Evolutionary conservation across 1,140 invertebrate genomes (phyloP).

Genomic region (Calephelis nemesis): DNA sequence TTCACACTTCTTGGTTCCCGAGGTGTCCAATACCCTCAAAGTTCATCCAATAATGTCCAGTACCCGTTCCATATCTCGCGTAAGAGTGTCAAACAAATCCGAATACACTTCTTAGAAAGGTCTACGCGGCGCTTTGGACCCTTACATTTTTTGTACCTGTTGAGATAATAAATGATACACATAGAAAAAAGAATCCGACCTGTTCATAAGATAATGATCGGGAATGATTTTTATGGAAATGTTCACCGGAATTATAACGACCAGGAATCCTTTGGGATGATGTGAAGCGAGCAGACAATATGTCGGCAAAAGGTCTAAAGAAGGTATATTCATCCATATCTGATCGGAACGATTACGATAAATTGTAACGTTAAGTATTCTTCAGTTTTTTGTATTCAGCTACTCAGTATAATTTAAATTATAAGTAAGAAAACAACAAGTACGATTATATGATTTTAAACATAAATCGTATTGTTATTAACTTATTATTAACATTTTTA

Average conservation of each 20-base stretch:
- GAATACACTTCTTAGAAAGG: conserved; percentile 58
- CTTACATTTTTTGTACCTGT: conserved; percentile 56
- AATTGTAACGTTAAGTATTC: conserved; percentile 12
- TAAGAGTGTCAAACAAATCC: conserved; percentile 71
- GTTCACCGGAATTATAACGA: conserved; percentile 71
- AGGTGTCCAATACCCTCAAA: conserved; percentile 56
- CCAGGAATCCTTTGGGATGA: conserved; percentile 73
- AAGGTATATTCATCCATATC: conserved; percentile 40
- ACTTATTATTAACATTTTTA: too few species aligned
- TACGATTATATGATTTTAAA: too few species aligned
- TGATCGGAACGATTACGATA: conserved; percentile 29
- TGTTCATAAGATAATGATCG: conserved; percentile 75
- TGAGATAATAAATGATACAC: conserved; percentile 77
- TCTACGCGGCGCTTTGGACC: conserved; percentile 47
- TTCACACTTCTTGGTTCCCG: conserved; percentile 50
- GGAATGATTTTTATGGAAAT: conserved; percentile 78
- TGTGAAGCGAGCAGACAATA: conserved; percentile 72
- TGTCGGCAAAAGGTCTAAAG: conserved; percentile 54
- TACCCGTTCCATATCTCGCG: conserved; percentile 69
- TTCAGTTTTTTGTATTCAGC: conserved; percentile 2
- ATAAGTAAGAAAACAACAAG: too few species aligned
- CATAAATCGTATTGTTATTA: too few species aligned
- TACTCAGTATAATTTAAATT: background rate
- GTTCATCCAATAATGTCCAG: conserved; percentile 44
- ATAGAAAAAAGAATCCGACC: conserved; percentile 72